Base-by-base conservation (phyloP, 2,888 invertebrate species). In the Drosophila suboccidentalis region DNA sequence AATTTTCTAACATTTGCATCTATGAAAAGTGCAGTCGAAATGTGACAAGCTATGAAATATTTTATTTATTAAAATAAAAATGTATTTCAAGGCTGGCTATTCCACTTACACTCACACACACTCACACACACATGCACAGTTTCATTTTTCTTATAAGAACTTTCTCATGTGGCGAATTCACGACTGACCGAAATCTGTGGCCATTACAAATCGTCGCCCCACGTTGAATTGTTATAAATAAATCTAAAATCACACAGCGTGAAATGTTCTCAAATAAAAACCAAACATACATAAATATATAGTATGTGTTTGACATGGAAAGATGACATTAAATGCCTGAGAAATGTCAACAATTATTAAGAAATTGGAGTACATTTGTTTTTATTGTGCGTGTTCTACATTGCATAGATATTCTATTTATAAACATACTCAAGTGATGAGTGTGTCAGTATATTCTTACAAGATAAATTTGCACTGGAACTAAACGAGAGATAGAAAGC, bases 31-130 rank as follows among this genome's bases (percentile, higher is more conserved):
- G 50, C 54, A 44, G 13, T 46, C 19, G 34, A 62, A 44, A 44
- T 15, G 15, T 47, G 34, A 41, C 49, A 49, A 78, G 49, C 38
- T 63, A 46, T 49, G 32, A 49, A 8, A 47, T 19, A 66, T 70
- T 39, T 53, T 34, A 36, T 51, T 13, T 22, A 22, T 22, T 22
- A 34, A 64, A 76, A 75, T 68, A 71, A 36, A 68, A 76, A 80
- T 69, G 78, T 82, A 62, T 88, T 70, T 72, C 78, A 84, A 86
- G 83, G 83, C 89, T 71, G 75, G 58, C 54, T 55, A 47, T 71
- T 71, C 70, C 74, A 71, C 80, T 67, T 67, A 63, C 44, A 3
- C 22, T 26, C 46, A 54, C 62, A 57, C 55, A 41, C 46, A 54
- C 62, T 54, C 55, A 41, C 46, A 54, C 32, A 38, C 8, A 54